Evolutionary conservation across 2,888 invertebrate genomes (phyloP), one percentile per base, ranked within the genome.

Genomic region (Eulithis testata): DNA sequence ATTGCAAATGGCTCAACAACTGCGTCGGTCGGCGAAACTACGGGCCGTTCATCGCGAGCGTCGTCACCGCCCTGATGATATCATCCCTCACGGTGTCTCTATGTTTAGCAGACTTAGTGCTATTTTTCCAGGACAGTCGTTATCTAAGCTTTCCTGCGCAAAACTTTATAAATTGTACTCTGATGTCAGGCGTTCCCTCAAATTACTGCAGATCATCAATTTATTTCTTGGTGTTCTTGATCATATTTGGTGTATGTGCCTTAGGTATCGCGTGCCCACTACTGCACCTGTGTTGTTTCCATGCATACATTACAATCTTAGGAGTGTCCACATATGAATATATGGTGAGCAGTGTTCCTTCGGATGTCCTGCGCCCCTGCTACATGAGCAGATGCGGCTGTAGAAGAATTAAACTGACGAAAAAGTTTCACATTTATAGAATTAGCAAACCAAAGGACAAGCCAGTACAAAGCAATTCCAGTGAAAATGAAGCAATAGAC

Each of bases 1-100:
- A 99, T 89, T 99, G 99, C 94, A 98, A 98, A 94, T 99, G 99
- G 99, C 94, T 99, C 75, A 99, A 99, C 93, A 99, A 98, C 89
- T 99, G 99, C 92, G 95, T 99, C 69, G 99, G 99, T 8, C 95
- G 95, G 52, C 94, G 98, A 75, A 99, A 99, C 88, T 99, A 99
- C 94, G 94, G 94, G 51, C 95, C 96, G 37, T 98, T 98, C 87
- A 94, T 97, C 74, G 95, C 96, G 84, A 96, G 97, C 81, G 96
- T 98, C 62, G 94, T 95, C 65, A 96, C 97, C 59, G 97, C 97
- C 27, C 95, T 97, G 69, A 90, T 96, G 65, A 95, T 96, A 71
- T 95, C 96, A 12, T 82, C 95, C 65, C 94, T 95, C 72, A 96
- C 97, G 60, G 94, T 96, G 73, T 94, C 94, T 51, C 91, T 97